Evolutionary conservation across 2,113 vertebrate species (phyloP), one percentile per base, ranked within the genome.

Genomic region (Sylvietta virens): DNA sequence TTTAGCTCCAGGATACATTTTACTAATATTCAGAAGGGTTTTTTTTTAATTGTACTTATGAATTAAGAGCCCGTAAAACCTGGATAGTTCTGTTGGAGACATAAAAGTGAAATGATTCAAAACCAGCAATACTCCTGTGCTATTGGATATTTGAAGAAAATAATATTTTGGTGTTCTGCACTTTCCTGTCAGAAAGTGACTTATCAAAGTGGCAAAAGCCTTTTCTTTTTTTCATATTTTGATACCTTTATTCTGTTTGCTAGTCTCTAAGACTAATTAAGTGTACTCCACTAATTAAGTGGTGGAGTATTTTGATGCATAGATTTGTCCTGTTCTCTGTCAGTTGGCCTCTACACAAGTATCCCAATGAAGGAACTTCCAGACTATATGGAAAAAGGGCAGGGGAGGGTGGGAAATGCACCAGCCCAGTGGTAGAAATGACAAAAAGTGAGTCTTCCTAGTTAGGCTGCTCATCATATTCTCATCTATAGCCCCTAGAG

Each of bases 331-430:
- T 3, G 24, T 40, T 60, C 33, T 69, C 45, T 88, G 21, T 15
- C 13, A 9, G 26, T 16, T 76, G 45, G 22, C 54, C 35, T 62
- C 31, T 27, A 37, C 27, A 45, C 45, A 42, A 35, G 15, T 26
- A 35, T 42, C 35, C 35, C 71, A 51, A 19, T 18, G 33, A 51
- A 67, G 33, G 15, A 56, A 45, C 54, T 77, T 35, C 39, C 31
- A 64, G 35, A 33, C 4, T 27, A 1, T 5, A 18, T 44, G 33
- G 53, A 23, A 51, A 66, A 67, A 12, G 10, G 6, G 4, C 0
- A 2, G 7, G 13, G 6, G 2, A 8, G 2, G 8, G 7, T 3
- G 9, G 22, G 7, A 2, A n/a, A 64, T 62, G 67, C 23, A 74
- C 19, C 42, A 47, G 20, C 40, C 21, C 70, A 20, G 9, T 0